A percentile compares a stretch with the other conserved stretches of the same genome.
Conservation (phyloP, 2,113 vertebrate species). For the Penelope pileata region DNA sequence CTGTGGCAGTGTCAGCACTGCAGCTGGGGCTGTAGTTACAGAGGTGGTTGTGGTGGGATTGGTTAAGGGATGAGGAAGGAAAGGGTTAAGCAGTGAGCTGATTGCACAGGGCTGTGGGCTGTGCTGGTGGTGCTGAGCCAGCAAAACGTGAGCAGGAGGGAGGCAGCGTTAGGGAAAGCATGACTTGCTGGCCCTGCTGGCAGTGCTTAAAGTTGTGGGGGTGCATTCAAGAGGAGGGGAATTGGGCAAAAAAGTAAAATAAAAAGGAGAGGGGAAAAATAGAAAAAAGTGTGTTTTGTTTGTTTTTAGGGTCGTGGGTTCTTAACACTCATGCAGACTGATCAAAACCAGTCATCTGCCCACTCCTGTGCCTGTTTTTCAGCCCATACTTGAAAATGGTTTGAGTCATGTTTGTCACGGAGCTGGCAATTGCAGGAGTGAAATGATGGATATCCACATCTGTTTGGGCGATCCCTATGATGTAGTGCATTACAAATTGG, state of each 20-base stretch:
- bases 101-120: background rate
- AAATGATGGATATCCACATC: background rate
- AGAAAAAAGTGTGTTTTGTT: background rate
- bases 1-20: background rate
- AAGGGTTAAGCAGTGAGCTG: background rate
- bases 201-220: background rate
- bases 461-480: background rate
- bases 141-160: background rate
- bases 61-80: background rate
- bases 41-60: rapidly evolving
- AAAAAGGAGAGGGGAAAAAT: background rate
- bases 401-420: background rate
- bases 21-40: background rate
- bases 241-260: background rate
- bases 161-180: background rate
- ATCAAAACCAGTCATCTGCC: background rate
- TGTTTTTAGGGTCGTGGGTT: background rate
- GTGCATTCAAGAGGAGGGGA: background rate
- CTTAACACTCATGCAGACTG: background rate
- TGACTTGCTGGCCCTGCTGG: background rate
- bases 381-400: background rate
- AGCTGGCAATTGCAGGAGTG: background rate
- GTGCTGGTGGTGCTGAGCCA: conserved; percentile 30
- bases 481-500: background rate
- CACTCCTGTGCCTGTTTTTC: background rate